These are phyloP conservation scores for Anarhynchus alexandrinus DNA, from an alignment of 2,113 vertebrate species.

Conservation along the genomic window DNA sequence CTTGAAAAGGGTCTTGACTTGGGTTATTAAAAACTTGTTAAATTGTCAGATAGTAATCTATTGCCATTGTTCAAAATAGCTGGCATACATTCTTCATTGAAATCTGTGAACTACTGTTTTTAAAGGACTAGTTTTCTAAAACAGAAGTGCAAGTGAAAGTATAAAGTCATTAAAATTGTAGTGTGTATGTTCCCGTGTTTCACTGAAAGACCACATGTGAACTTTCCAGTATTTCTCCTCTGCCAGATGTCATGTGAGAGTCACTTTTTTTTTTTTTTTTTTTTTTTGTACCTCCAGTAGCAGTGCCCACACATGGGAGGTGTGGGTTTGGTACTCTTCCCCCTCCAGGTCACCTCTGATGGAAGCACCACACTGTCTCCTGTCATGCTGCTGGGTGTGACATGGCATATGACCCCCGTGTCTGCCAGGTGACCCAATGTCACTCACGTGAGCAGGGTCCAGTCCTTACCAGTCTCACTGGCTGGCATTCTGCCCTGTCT, in stretches of 20 bases:
- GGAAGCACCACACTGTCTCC: not conserved
- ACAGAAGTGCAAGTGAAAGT: not conserved
- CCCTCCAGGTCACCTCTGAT: not conserved
- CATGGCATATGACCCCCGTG: fast-evolving
- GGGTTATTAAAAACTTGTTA: constrained; percentile 14
- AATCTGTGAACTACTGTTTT: not conserved
- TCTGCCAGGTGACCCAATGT: not conserved
- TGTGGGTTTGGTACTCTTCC: fast-evolving
- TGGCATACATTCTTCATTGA: not conserved
- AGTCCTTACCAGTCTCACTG: not conserved
- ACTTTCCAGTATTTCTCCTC: not conserved
- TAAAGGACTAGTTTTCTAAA: not conserved
- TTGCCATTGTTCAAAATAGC: not conserved
- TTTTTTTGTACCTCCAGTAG: not conserved
- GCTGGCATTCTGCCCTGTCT: not conserved
- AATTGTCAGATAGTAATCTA: not conserved
- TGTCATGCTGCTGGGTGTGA: fast-evolving
- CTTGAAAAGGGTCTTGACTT: not conserved
- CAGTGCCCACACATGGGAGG: not conserved
- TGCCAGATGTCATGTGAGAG: not conserved
- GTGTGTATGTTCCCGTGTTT: fast-evolving
- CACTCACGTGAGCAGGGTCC: fast-evolving
- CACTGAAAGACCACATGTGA: not conserved
- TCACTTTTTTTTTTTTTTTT: not conserved
- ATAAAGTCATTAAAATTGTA: not conserved